Percentiles rank a stretch among this genome's conserved stretches.
Conservation (phyloP, 2,113 vertebrate genomes). For the Cromileptes altivelis region DNA sequence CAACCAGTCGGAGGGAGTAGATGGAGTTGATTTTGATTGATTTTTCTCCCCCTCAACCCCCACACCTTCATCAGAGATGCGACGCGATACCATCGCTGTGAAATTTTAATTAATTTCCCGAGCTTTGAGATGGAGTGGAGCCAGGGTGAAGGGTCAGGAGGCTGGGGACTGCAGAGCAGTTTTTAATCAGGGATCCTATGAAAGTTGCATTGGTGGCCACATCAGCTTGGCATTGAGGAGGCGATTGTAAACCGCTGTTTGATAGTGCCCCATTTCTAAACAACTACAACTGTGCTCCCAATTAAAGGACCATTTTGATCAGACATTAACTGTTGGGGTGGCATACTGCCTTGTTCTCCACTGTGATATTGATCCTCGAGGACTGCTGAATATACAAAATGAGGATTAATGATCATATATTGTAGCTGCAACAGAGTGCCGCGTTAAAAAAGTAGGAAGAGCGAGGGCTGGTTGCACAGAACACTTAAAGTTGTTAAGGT, state of each 20-base stretch:
- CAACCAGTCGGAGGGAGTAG: constrained; percentile 72
- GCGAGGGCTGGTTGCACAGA: no score
- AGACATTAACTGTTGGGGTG: constrained; percentile 79
- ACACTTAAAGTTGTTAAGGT: no score
- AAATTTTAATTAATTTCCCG: constrained; percentile 98
- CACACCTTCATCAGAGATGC: constrained; percentile 77
- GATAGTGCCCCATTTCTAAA: constrained; percentile 75
- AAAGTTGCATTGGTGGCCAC: constrained; percentile 82
- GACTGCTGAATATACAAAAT: constrained; percentile 76
- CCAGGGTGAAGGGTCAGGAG: constrained; percentile 91
- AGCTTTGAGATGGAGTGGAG: constrained; percentile 92
- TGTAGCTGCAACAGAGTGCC: constrained; percentile 33
- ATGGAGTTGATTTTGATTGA: constrained; percentile 86
- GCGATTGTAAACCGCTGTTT: constrained; percentile 83
- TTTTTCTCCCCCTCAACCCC: constrained; percentile 49
- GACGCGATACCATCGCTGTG: constrained; percentile 87
- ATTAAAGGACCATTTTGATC: constrained; percentile 86
- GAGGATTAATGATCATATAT: constrained; percentile 74
- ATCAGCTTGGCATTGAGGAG: constrained; percentile 72
- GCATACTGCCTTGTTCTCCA: constrained; percentile 68
- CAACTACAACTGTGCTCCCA: constrained; percentile 70
- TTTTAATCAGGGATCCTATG: constrained; percentile 96
- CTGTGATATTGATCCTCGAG: constrained; percentile 81
- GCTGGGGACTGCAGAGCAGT: constrained; percentile 93
- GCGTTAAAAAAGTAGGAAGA: not conserved